Conservation (phyloP, 2,113 vertebrate genomes). For the Trogon melanurus region DNA sequence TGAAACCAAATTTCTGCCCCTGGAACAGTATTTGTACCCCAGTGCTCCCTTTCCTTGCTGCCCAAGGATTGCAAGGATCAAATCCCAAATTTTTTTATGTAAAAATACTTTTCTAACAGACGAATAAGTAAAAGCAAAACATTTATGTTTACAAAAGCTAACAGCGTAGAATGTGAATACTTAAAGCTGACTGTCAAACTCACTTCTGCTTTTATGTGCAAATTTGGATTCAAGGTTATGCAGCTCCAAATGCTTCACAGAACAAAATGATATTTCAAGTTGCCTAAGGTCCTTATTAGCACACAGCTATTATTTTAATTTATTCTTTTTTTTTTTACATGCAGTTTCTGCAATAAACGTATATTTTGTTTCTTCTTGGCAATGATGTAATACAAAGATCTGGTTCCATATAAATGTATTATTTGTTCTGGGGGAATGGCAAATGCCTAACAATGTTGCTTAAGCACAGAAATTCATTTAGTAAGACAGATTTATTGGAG, state of each 20-base stretch:
- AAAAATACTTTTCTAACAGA: neutral
- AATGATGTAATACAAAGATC: neutral
- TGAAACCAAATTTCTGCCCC: neutral
- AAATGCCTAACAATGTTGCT: neutral
- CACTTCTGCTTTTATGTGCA: neutral
- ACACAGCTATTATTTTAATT: neutral
- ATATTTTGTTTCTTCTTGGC: neutral
- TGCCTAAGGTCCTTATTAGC: neutral
- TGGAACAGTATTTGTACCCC: neutral
- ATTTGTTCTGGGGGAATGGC: neutral
- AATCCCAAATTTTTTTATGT: neutral
- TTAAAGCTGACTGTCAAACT: neutral
- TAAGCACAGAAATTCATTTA: neutral
- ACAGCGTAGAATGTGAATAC: neutral
- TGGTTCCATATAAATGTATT: neutral
- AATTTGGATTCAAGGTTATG: conserved; percentile 16
- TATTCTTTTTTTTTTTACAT: neutral
- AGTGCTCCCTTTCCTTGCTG: neutral
- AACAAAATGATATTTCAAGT: neutral
- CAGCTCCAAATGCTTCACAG: neutral
- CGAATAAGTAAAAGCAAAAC: neutral
- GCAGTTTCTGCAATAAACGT: neutral
- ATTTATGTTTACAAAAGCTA: neutral
- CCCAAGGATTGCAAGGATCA: neutral
- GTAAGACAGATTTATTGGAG: neutral